A percentile compares a stretch with the other conserved stretches of the same genome.
These are phyloP conservation scores for Pammene aurita DNA, from an alignment of 2,888 invertebrate species.

Conservation along the genomic window DNA sequence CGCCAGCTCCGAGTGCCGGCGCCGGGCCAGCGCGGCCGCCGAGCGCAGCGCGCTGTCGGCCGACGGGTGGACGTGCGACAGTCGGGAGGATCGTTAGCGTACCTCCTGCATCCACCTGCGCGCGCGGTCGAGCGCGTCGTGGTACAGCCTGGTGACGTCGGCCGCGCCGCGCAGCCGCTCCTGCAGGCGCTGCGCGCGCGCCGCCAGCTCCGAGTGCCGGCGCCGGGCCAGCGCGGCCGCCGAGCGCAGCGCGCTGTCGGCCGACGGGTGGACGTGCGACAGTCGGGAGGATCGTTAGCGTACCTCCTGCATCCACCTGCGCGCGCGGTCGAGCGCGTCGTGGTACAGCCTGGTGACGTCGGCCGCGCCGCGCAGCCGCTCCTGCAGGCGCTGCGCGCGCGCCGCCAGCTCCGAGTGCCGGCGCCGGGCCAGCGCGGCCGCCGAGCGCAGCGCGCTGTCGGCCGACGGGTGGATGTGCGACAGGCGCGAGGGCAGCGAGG, in stretches of 20 bases:
- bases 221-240: constrained; percentile 90
- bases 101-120: constrained; percentile 90
- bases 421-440: constrained; percentile 89
- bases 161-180: constrained; percentile 92
- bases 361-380: constrained; percentile 91
- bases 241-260: constrained; percentile 89
- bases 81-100: too few relatives aligned
- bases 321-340: constrained; percentile 92
- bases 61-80: constrained; percentile 88
- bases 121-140: constrained; percentile 92
- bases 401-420: constrained; percentile 92
- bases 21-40: constrained; percentile 90
- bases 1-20: constrained; percentile 91
- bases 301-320: constrained; percentile 89
- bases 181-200: constrained; percentile 91
- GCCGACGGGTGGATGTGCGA: constrained; percentile 89
- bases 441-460: constrained; percentile 89
- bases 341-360: constrained; percentile 84
- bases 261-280: constrained; percentile 88
- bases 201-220: constrained; percentile 91
- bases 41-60: constrained; percentile 89
- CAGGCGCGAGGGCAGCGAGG: constrained; percentile 90
- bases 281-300: too few relatives aligned
- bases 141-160: constrained; percentile 83
- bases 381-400: constrained; percentile 92